A percentile compares a stretch with the other conserved stretches of the same genome.
Evolutionary conservation across 92 coral and sea anemone genomes (phyloP).

Genomic region (Bergia sp.): DNA sequence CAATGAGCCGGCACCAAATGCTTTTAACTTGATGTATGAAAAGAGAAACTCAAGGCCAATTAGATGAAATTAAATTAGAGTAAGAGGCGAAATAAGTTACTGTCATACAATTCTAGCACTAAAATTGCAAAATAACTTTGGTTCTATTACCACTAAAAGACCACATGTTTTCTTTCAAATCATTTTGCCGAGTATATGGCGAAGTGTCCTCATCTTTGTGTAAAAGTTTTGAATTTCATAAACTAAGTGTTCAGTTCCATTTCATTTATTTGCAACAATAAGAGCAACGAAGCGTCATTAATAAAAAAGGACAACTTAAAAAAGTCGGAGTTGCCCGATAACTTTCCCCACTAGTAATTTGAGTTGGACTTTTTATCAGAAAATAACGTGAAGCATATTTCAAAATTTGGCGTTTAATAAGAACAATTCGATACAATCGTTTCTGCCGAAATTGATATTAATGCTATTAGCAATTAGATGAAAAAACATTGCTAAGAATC

Average conservation of each 20-base stretch:
- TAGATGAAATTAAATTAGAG: slow-evolving; percentile 31
- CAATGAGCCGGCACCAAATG: slow-evolving; percentile 31
- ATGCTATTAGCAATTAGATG: not conserved
- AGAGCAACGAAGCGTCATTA: not conserved
- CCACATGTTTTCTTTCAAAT: not conserved
- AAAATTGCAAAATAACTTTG: not conserved
- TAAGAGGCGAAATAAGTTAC: not conserved
- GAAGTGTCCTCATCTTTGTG: not conserved
- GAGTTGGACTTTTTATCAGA: not conserved
- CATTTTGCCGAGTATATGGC: no score
- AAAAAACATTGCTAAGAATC: not conserved
- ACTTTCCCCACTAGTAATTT: not conserved
- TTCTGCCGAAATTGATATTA: not conserved
- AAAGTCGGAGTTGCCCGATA: not conserved
- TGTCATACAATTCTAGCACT: not conserved
- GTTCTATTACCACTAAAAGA: not conserved
- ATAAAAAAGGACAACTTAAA: slow-evolving; percentile 3
- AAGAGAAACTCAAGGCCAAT: slow-evolving; percentile 29
- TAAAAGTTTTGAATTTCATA: not conserved
- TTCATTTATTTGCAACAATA: not conserved
- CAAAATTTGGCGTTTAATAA: slow-evolving; percentile 3
- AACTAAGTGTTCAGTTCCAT: not conserved
- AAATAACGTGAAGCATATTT: not conserved
- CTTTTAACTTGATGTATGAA: slow-evolving; percentile 32
- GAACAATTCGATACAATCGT: slow-evolving; percentile 32